Base-by-base conservation (phyloP, 2,888 invertebrate genomes). In the Strigamia transsilvanica region DNA sequence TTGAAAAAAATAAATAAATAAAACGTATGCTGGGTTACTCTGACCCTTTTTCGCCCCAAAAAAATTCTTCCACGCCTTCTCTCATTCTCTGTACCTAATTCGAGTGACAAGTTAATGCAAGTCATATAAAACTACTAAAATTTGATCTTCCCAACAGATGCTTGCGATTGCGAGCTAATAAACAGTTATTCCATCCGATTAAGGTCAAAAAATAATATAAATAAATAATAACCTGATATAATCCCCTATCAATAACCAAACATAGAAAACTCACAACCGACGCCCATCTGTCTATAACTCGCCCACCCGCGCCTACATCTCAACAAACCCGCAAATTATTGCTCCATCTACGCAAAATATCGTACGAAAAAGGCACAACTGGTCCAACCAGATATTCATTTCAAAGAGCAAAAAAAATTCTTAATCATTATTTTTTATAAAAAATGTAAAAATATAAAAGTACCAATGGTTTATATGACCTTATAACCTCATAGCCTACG, bases 241-340 rank as follows among this genome's bases (percentile, higher is more conserved):
- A 66, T 66, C 61, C 61, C n/a, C 61, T 23, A 66, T 66, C 61
- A 66, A 66, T n/a, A 66, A 21, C 61, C 61, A 66, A 66, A 66
- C 61, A 66, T 66, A 66, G 61, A 66, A 61, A 66, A 66, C 61
- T 66, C 6, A 23, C 18, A 6, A 66, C 18, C 61, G 12, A 66
- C 61, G 61, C 61, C 61, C 61, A 66, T 23, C 18, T 66, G 61
- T 23, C 21, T 21, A 12, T n/a, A 66, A 66, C 18, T 12, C 61
- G 23, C 61, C 61, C 61, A 66, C 61, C 23, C 61, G 21, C 61
- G 18, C 61, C 23, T 23, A 66, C 4, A 13, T 46, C 46, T 46
- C 61, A 66, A 66, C 61, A 66, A 46, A 66, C 61, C 61, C 23
- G 18, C 61, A 66, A 66, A 66, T 66, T 66, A 66, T 66, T 21